Evolutionary conservation across 2,888 invertebrate species (phyloP).

Genomic region (Brachynemurus nebulosus): DNA sequence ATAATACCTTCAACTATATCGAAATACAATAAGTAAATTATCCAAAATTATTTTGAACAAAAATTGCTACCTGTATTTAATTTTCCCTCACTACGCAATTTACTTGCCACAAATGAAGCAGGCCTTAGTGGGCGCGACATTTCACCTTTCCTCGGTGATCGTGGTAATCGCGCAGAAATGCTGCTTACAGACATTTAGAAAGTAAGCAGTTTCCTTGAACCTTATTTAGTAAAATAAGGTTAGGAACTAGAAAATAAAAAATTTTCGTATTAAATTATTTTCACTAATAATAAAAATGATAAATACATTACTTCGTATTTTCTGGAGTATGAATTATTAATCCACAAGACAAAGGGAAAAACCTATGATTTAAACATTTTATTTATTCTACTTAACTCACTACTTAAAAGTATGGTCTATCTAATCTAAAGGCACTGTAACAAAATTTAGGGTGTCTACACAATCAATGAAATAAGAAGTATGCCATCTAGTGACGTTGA

Average conservation of each 20-base stretch:
- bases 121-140: conserved; percentile 8
- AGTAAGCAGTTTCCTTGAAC: conserved; percentile 1
- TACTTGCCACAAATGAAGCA: conserved; percentile 24
- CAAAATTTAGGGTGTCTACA: too few species aligned
- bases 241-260: not conserved
- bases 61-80: conserved; percentile 31
- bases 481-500: too few species aligned
- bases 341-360: too few species aligned
- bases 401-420: too few species aligned
- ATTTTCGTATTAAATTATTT: not conserved
- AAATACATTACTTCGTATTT: too few species aligned
- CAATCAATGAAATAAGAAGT: too few species aligned
- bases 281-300: too few species aligned
- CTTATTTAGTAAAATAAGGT: not conserved
- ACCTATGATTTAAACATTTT: not conserved
- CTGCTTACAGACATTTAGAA: conserved; percentile 5
- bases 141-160: conserved; percentile 2
- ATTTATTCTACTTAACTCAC: too few species aligned
- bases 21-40: conserved; percentile 16
- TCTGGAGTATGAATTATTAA: too few species aligned
- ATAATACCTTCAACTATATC: conserved; percentile 67
- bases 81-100: conserved; percentile 31
- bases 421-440: too few species aligned
- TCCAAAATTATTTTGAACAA: too few species aligned
- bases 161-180: conserved; percentile 2